Evolutionary conservation across 2,888 invertebrate species (phyloP), one percentile per base, ranked within the genome.

Genomic region (Apamea sordens): DNA sequence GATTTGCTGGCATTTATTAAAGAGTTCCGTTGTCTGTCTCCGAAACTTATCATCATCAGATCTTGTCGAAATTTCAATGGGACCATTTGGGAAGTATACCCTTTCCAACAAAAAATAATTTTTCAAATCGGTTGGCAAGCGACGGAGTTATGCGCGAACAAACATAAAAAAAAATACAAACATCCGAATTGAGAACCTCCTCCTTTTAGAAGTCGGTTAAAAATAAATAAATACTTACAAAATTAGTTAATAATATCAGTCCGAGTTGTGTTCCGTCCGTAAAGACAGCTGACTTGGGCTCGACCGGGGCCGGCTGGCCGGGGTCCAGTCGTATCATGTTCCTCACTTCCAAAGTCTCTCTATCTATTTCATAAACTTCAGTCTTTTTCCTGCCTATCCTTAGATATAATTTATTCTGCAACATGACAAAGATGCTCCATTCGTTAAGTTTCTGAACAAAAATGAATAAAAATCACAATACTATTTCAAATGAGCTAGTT

Each of bases 341-440:
- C 61, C 89, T 93, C 47, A 96, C 92, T 92, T 95, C 95, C 79
- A 97, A 91, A 24, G 94, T 93, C 15, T 95, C 95, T 88, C 94
- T 96, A 89, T 96, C 95, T 79, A 97, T 91, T 91, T 96, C 96
- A 90, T 93, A 96, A 73, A 97, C 92, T 88, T 96, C 97, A 90
- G 95, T 95, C 92, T 96, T 96, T 90, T 96, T 96, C 81, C 97
- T 93, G 72, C 97, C 97, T 84, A 97, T 96, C 86, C 98, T 98
- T 91, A 98, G 98, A 93, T 98, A 98, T 86, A 99, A 96, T 92
- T 98, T 98, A 86, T 98, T 98, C 98, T 98, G 93, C 4, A 87
- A 84, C 96, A 97, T 83, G 80, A 89, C 82, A 76, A 82, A 83
- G 59, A 56, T n/a, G 32, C 24, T 10, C 15, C 13, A 50, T 36